phyloP scores from a whole-genome alignment of 37 sponge, comb jelly and placozoan species.

The Eunapius fragilis region DNA sequence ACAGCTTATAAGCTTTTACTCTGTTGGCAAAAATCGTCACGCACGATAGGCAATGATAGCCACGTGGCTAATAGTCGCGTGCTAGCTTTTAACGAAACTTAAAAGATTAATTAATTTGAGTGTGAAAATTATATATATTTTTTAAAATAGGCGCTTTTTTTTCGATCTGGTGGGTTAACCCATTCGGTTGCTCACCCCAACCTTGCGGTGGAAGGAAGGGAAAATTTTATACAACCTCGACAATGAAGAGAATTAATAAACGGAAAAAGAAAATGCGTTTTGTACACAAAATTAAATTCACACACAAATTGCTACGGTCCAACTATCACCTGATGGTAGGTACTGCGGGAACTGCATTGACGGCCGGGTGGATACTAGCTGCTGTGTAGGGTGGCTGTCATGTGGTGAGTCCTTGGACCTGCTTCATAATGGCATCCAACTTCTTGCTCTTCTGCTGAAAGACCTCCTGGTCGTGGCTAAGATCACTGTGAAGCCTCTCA shows the following conservation, averaged over 20 bases:
- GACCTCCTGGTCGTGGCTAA: constrained; percentile 41
- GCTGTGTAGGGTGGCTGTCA: background rate
- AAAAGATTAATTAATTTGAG: no score
- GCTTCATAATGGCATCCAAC: constrained; percentile 86
- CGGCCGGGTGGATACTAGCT: no score
- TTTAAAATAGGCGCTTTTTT: no score
- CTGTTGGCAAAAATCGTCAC: background rate
- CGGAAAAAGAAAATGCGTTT: no score
- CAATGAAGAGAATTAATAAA: background rate
- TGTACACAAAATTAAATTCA: background rate
- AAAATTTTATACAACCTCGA: background rate
- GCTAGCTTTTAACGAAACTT: background rate
- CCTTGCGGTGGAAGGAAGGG: no score
- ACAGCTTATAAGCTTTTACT: background rate
- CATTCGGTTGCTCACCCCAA: no score
- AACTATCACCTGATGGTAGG: background rate
- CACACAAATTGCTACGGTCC: background rate
- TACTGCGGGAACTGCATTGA: no score
- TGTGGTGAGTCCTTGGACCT: constrained; percentile 71
- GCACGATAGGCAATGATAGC: background rate
- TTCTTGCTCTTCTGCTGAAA: constrained; percentile 70
- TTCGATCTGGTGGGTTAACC: no score
- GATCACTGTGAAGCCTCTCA: constrained; percentile 36
- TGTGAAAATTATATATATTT: no score
- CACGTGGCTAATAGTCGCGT: background rate